Conservation (phyloP, 1,140 invertebrate genomes). For the Platorchestia sp. region DNA sequence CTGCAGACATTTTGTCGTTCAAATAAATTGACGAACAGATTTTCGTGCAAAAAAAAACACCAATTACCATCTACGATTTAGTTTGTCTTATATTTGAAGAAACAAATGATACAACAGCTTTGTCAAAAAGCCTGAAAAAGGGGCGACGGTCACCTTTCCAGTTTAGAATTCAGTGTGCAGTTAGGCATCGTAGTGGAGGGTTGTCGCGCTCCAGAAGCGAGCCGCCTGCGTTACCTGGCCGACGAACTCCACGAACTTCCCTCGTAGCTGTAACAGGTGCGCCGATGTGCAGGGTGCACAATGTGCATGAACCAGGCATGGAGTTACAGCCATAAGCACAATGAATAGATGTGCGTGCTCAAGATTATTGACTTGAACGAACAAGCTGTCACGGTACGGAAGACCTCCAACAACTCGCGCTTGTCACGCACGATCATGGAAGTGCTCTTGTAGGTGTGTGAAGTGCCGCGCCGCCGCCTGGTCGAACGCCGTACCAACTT, state of each 20-base stretch:
- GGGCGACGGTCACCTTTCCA: not conserved
- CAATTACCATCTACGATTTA: not conserved
- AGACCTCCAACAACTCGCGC: not conserved
- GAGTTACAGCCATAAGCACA: not conserved
- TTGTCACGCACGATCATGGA: not conserved
- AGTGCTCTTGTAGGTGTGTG: not conserved
- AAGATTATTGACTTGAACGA: not conserved
- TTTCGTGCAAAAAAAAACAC: not conserved
- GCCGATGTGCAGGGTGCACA: not conserved
- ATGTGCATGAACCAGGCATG: not conserved
- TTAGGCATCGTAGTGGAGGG: not conserved
- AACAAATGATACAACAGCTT: not conserved
- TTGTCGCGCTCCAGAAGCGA: not conserved
- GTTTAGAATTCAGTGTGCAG: not conserved
- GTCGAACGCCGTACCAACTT: no score
- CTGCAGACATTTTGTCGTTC: not conserved
- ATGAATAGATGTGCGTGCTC: not conserved
- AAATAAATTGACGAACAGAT: not conserved
- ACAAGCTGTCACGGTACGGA: not conserved
- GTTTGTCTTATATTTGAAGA: not conserved
- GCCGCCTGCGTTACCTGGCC: not conserved
- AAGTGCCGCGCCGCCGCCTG: not conserved
- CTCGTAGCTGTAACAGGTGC: not conserved
- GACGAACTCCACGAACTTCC: not conserved
- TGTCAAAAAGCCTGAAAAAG: no score